These are phyloP conservation scores for Eptesicus fuscus DNA, from an alignment of 2,113 vertebrate species.

Conservation along the genomic window DNA sequence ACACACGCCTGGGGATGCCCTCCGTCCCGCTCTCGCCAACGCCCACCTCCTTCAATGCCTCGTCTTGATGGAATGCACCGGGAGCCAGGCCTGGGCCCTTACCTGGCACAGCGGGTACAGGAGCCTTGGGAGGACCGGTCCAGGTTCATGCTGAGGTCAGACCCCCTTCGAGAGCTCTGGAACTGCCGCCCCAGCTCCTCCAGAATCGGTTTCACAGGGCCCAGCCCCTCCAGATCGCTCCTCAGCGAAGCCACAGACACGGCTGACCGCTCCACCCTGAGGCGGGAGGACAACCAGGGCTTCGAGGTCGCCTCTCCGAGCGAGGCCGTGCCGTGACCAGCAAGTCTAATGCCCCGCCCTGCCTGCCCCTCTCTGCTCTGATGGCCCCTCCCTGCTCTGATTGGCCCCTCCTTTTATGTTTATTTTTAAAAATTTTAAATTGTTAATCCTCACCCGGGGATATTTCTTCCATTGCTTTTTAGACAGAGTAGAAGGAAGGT, in stretches of 20 bases:
- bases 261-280: constrained; percentile 72
- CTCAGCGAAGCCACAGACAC: constrained; percentile 72
- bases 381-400: rapidly evolving
- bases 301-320: neutral
- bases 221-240: constrained; percentile 69
- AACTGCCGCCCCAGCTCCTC: constrained; percentile 73
- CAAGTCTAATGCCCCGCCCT: rapidly evolving
- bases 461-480: neutral
- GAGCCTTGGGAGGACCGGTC: constrained; percentile 56
- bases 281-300: neutral
- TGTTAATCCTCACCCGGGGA: neutral
- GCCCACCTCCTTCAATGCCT: neutral
- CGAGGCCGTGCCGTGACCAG: neutral
- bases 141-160: constrained; percentile 58
- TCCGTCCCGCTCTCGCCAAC: neutral
- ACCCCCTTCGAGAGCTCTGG: constrained; percentile 51
- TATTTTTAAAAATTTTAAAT: too few species aligned
- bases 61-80: neutral
- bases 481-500: neutral
- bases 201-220: constrained; percentile 73
- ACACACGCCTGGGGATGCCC: neutral
- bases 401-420: too few species aligned
- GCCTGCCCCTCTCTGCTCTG: neutral
- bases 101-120: constrained; percentile 71
- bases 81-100: neutral